Evolutionary conservation across 2,888 invertebrate genomes (phyloP).

Genomic region (Chironomus tentans): DNA sequence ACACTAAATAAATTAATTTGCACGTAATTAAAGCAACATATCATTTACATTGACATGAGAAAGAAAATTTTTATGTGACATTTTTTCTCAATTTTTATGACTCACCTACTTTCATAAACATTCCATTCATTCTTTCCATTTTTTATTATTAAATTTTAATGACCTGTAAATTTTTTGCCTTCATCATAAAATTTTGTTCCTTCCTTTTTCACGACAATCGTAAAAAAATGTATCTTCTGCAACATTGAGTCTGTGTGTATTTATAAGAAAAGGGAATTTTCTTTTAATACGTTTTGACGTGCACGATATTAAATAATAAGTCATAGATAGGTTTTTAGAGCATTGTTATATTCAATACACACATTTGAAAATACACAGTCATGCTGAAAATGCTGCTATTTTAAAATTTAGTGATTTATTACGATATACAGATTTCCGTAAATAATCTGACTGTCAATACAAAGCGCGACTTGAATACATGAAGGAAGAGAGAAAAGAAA

Average conservation of each 20-base stretch:
- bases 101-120: not conserved
- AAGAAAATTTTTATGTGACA: not conserved
- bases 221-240: not conserved
- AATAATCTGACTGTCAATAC: constrained; percentile 1
- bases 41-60: not conserved
- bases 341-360: not conserved
- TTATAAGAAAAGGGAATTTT: not conserved
- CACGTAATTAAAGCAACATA: not conserved
- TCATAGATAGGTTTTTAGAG: not conserved
- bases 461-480: not conserved
- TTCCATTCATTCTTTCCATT: not conserved
- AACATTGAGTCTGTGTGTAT: not conserved
- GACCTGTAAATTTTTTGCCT: constrained; percentile 19
- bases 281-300: not conserved
- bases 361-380: not conserved
- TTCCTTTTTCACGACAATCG: not conserved
- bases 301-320: constrained; percentile 8
- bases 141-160: constrained; percentile 26
- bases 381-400: constrained; percentile 1
- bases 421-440: constrained; percentile 3
- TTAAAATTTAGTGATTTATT: constrained; percentile 2
- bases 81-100: not conserved
- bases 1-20: not conserved
- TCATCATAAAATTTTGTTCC: constrained; percentile 14
- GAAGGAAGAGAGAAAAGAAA: not conserved